Evolutionary conservation across 2,888 invertebrate genomes (phyloP).

Genomic region (Conomelus anceps): DNA sequence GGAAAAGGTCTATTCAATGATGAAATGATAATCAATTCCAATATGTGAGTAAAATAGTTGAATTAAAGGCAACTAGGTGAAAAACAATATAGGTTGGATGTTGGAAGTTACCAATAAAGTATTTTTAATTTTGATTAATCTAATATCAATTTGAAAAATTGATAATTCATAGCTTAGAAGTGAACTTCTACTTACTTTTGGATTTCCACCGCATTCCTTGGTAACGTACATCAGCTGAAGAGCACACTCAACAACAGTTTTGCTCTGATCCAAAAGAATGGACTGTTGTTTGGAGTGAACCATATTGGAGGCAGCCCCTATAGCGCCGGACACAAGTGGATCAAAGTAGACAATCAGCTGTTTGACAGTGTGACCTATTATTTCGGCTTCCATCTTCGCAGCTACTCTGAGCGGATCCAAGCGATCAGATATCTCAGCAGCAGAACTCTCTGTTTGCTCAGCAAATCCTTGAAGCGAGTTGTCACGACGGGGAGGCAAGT

Average conservation of each 20-base stretch:
- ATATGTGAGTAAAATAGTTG: too few species aligned
- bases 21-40: too few species aligned
- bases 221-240: conserved; percentile 76
- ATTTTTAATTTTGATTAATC: too few species aligned
- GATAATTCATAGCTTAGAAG: neutral
- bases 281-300: conserved; percentile 83
- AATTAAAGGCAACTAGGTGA: too few species aligned
- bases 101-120: too few species aligned
- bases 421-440: conserved; percentile 73
- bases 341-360: conserved; percentile 67
- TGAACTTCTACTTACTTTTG: conserved; percentile 51
- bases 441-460: conserved; percentile 71
- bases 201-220: conserved; percentile 89
- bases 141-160: too few species aligned
- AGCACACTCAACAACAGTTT: conserved; percentile 91
- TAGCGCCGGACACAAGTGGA: conserved; percentile 72
- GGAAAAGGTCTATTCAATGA: too few species aligned
- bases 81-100: too few species aligned
- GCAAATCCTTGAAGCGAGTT: conserved; percentile 68
- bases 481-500: conserved; percentile 59
- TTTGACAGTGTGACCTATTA: conserved; percentile 76
- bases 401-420: conserved; percentile 78
- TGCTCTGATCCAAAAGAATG: conserved; percentile 79
- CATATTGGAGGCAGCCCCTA: conserved; percentile 85
- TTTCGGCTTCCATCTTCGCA: conserved; percentile 86